Percentiles rank a stretch among this genome's conserved stretches.
phyloP scores from a whole-genome alignment of 2,888 invertebrate species.

The Stomorhina lunata region DNA sequence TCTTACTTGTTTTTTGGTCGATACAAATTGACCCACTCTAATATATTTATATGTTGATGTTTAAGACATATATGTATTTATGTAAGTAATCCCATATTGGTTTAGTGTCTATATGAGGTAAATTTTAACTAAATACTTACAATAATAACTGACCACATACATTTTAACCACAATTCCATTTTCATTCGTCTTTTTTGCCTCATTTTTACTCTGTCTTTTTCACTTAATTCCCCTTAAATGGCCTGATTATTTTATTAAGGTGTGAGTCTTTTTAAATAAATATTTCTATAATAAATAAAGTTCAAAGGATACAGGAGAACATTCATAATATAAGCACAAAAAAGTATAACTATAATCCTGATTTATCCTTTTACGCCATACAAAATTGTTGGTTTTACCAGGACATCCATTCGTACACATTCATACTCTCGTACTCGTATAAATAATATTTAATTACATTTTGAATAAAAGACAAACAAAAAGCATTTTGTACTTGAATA shows the following conservation, averaged over 20 bases:
- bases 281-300: slow-evolving; percentile 12
- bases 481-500: slow-evolving; percentile 30
- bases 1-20: too few species aligned
- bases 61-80: neutral
- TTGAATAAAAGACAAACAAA: slow-evolving; percentile 39
- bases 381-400: slow-evolving; percentile 12
- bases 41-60: neutral
- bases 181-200: neutral
- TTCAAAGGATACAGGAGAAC: slow-evolving; percentile 33
- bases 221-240: slow-evolving; percentile 21
- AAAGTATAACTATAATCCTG: slow-evolving; percentile 49
- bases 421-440: neutral
- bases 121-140: neutral
- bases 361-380: slow-evolving; percentile 36
- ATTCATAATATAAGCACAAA: slow-evolving; percentile 10
- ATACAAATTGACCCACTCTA: neutral
- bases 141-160: neutral
- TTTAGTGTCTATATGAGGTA: neutral
- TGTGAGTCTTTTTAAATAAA: slow-evolving; percentile 25
- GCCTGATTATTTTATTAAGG: slow-evolving; percentile 35
- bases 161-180: neutral
- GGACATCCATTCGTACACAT: neutral
- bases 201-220: neutral
- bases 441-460: slow-evolving; percentile 45
- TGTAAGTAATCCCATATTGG: too few species aligned